A percentile compares a stretch with the other conserved stretches of the same genome.
Conservation (phyloP, 2,797 vertebrate species). For the Echeneis naucrates region DNA sequence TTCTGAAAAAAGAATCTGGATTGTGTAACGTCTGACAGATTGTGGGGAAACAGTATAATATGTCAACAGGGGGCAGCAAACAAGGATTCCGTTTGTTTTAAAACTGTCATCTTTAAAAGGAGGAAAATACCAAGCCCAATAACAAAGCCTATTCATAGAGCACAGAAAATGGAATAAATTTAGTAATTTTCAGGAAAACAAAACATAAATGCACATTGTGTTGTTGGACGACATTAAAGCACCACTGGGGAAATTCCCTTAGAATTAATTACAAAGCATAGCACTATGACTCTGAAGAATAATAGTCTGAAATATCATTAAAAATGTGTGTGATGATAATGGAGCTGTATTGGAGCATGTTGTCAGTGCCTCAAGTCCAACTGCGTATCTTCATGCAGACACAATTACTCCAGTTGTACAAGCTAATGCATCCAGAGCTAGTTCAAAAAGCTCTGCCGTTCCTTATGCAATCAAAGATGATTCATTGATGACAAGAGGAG, state of each 20-base stretch:
- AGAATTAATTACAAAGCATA: neutral
- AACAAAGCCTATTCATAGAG: too few relatives aligned
- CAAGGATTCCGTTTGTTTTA: too few relatives aligned
- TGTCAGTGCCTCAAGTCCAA: conserved; percentile 26
- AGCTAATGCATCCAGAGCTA: conserved; percentile 53
- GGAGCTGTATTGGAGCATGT: conserved; percentile 22
- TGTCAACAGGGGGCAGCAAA: too few relatives aligned
- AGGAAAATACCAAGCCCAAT: too few relatives aligned
- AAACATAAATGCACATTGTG: too few relatives aligned
- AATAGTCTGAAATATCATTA: conserved; percentile 24
- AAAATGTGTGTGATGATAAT: conserved; percentile 8
- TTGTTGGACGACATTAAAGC: too few relatives aligned
- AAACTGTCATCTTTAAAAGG: too few relatives aligned
- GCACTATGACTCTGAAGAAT: neutral
- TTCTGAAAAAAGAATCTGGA: neutral
- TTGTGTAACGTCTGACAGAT: neutral
- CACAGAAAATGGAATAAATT: too few relatives aligned
- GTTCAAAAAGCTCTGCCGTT: conserved; percentile 51
- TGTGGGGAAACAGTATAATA: neutral
- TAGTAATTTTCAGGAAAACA: too few relatives aligned
- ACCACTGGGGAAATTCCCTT: too few relatives aligned
- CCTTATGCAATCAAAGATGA: conserved; percentile 46
- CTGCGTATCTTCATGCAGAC: conserved; percentile 31
- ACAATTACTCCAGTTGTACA: conserved; percentile 53
- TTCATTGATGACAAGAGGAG: conserved; percentile 36